Percentiles rank a stretch among this genome's conserved stretches.
Evolutionary conservation across 2,113 vertebrate species (phyloP).

Genomic region (Crocuta crocuta): DNA sequence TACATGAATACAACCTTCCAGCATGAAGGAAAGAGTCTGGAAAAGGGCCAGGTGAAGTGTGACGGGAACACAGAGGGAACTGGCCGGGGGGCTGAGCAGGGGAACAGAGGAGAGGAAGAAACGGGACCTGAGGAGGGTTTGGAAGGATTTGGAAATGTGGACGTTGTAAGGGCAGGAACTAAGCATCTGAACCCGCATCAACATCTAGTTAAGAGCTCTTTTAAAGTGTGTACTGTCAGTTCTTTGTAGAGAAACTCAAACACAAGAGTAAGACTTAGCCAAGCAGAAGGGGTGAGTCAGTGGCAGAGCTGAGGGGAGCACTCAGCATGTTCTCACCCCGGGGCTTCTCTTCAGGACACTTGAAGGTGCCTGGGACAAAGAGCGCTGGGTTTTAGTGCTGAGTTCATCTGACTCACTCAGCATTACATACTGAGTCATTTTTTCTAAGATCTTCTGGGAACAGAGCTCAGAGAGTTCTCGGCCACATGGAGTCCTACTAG

Average conservation of each 20-base stretch:
- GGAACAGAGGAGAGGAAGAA: background rate
- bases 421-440: background rate
- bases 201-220: background rate
- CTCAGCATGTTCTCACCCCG: background rate
- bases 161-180: background rate
- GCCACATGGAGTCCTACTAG: background rate
- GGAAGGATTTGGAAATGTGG: background rate
- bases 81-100: too few species aligned
- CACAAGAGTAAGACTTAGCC: background rate
- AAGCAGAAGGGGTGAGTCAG: background rate
- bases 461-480: background rate
- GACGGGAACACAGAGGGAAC: background rate
- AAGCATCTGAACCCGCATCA: background rate
- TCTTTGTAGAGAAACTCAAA: background rate
- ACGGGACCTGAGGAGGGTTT: background rate
- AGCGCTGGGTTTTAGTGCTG: background rate
- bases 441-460: slow-evolving; percentile 21
- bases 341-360: background rate
- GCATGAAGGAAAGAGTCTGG: background rate
- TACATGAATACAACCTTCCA: background rate
- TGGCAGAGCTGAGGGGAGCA: background rate
- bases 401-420: slow-evolving; percentile 12
- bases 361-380: background rate
- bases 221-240: background rate
- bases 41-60: fast-evolving